Evolutionary conservation across 2,797 vertebrate genomes (phyloP).

Genomic region (Megalops cyprinoides): DNA sequence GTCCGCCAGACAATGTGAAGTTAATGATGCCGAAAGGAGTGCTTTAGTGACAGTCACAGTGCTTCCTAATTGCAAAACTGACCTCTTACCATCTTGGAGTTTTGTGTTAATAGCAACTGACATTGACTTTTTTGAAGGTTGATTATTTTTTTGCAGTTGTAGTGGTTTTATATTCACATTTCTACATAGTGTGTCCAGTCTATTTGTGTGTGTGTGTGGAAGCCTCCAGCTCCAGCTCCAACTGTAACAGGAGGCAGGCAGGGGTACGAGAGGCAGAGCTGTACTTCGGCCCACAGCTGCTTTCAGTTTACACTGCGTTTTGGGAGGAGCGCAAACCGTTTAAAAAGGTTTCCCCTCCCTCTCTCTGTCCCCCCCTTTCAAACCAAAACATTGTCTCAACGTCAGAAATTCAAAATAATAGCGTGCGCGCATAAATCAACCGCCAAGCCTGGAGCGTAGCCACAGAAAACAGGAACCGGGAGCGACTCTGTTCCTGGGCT

Average conservation of each 20-base stretch:
- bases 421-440: slow-evolving; percentile 63
- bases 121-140: no score
- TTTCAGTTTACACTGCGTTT: slow-evolving; percentile 63
- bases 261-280: slow-evolving; percentile 13
- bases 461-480: slow-evolving; percentile 60
- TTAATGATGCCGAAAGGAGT: no score
- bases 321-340: slow-evolving; percentile 60
- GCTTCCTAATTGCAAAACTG: no score
- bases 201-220: slow-evolving; percentile 28
- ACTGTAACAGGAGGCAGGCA: neutral
- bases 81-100: no score
- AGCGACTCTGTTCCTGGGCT: neutral
- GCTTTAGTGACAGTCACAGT: no score
- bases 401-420: slow-evolving; percentile 60
- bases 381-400: slow-evolving; percentile 70
- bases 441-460: slow-evolving; percentile 64
- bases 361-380: slow-evolving; percentile 56
- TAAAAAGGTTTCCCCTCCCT: slow-evolving; percentile 50
- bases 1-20: no score
- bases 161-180: no score
- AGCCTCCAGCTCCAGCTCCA: slow-evolving; percentile 17
- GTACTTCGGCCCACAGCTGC: slow-evolving; percentile 63
- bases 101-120: no score
- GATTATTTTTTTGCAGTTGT: no score
- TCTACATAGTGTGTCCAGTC: slow-evolving; percentile 37